Conservation (phyloP, 2,888 invertebrate species). For the Elysia crispata region DNA sequence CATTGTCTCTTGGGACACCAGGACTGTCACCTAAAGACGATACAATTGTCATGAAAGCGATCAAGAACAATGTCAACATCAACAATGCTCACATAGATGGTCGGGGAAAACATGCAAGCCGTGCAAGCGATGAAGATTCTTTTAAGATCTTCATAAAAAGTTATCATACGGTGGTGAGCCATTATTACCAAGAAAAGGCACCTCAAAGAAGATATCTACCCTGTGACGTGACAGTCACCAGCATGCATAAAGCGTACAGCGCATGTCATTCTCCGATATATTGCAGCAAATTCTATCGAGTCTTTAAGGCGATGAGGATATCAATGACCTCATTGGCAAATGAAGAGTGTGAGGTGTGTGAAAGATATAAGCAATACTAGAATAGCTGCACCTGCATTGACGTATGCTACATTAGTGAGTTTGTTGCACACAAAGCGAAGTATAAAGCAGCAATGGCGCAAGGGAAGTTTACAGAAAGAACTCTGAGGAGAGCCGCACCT, state of each 20-base stretch:
- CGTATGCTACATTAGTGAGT: not conserved
- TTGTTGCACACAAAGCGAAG: not conserved
- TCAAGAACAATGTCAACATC: too few species aligned
- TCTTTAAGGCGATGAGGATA: conserved; percentile 22
- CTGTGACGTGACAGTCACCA: conserved; percentile 5
- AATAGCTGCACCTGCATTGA: not conserved
- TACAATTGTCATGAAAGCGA: too few species aligned
- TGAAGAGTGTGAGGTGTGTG: conserved; percentile 20
- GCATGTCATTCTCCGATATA: not conserved
- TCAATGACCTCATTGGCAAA: conserved; percentile 17
- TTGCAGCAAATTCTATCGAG: not conserved
- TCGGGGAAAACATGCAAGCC: not conserved
- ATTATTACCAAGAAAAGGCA: not conserved
- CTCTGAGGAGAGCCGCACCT: not conserved
- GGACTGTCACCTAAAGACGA: too few species aligned
- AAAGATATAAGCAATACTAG: not conserved
- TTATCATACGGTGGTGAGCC: not conserved
- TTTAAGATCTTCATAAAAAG: not conserved
- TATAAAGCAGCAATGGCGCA: not conserved
- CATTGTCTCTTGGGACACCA: too few species aligned
- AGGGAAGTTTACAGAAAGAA: conserved; percentile 3
- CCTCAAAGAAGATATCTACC: conserved; percentile 16
- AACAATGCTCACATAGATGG: too few species aligned
- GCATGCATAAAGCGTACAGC: not conserved
- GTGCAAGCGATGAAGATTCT: not conserved